Base-by-base conservation (phyloP, 2,888 invertebrate genomes). In the Nomada fucata region DNA sequence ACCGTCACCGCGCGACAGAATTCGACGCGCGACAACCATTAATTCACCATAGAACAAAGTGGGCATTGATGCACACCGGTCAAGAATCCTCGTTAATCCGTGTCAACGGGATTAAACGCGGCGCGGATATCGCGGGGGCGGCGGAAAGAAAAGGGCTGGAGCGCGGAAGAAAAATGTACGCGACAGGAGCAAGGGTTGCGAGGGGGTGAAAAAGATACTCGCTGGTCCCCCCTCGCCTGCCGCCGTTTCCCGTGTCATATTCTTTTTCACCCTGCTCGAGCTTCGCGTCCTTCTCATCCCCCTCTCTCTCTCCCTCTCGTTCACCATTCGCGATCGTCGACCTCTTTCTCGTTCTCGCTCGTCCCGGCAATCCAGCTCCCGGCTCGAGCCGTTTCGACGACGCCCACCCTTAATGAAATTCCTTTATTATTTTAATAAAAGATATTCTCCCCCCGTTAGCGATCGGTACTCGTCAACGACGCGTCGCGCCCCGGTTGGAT, bases 21-120 rank as follows among this genome's bases (percentile, higher is more conserved):
- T 88, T 75, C 78, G 77, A 80, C 50, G 67, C 78, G 76, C 71
- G 77, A 83, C 82, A 78, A 83, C 75, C 83, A 88, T 88, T 86
- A 88, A 83, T 80, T 78, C 55, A 77, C 69, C 88, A 72, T 78
- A 78, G 76, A 70, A 86, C 82, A 88, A 79, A 83, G 81, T 85
- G 77, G 84, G 65, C 85, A 78, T 86, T 84, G 86, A 82, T 79
- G 82, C 86, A 76, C 75, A 64, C 71, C 80, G 79, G 83, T 82
- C 83, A 85, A 84, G 85, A 79, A 88, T 84, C 72, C 86, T 88
- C 88, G 88, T 88, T 88, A 88, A 86, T 88, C 79, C 85, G 84
- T 64, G 88, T 88, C 88, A 88, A 76, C 83, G 68, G 85, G 86
- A 88, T 88, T 82, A 85, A 85, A 88, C 85, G 77, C 65, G 70